Evolutionary conservation across 2,113 vertebrate species (phyloP).

Genomic region (Chiloscyllium plagiosum): DNA sequence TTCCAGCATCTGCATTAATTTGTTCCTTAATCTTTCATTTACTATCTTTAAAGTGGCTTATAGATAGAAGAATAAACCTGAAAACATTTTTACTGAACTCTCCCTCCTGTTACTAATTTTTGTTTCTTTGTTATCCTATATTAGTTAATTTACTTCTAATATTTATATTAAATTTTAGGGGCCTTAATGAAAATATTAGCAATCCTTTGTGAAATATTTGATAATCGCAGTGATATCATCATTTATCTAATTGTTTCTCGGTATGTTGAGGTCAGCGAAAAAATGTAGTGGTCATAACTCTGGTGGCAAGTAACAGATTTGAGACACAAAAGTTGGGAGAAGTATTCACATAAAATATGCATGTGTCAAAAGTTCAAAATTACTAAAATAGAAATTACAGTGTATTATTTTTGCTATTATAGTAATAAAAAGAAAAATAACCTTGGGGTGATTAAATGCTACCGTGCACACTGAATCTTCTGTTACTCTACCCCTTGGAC

Average conservation of each 20-base stretch:
- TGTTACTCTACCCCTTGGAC: conserved; percentile 19
- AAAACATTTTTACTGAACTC: background rate
- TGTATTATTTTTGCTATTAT: conserved; percentile 7
- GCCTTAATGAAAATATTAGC: background rate
- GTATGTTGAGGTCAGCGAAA: background rate
- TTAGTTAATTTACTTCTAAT: background rate
- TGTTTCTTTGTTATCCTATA: background rate
- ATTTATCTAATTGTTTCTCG: background rate
- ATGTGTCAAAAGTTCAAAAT: background rate
- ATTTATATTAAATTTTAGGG: background rate
- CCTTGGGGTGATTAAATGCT: conserved; percentile 33
- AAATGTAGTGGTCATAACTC: background rate
- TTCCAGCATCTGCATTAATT: no score
- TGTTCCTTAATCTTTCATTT: background rate
- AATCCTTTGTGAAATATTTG: background rate
- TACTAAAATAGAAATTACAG: conserved; percentile 7
- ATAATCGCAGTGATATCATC: background rate
- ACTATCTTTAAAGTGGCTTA: background rate
- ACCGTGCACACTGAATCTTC: conserved; percentile 26
- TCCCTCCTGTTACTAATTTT: no score
- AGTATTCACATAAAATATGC: background rate
- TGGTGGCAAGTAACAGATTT: background rate
- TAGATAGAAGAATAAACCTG: background rate
- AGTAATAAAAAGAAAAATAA: conserved; percentile 31
- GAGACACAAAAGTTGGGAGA: background rate